Percentiles rank a stretch among this genome's conserved stretches.
Conservation (phyloP, 2,113 vertebrate genomes). For the Nematolebias whitei region DNA sequence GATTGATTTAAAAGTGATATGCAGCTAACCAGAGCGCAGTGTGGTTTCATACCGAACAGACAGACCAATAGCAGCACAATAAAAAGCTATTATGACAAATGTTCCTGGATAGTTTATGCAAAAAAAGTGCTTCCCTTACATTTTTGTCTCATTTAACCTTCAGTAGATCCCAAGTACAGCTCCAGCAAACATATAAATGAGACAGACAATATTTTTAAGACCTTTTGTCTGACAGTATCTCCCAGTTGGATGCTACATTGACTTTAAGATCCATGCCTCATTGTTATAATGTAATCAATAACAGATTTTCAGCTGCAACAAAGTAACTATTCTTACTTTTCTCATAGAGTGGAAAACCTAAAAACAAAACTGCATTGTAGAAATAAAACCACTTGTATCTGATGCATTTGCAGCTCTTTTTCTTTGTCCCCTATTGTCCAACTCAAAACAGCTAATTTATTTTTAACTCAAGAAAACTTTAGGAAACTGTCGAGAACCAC, state of each 20-base stretch:
- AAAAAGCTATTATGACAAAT: neutral
- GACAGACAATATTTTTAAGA: conserved; percentile 33
- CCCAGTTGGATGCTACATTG: conserved; percentile 71
- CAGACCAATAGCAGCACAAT: too few species aligned
- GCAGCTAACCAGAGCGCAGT: neutral
- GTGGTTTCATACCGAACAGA: neutral
- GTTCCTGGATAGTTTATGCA: conserved; percentile 30
- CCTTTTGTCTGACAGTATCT: conserved; percentile 53
- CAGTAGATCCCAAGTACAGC: conserved; percentile 17
- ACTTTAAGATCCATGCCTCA: conserved; percentile 52
- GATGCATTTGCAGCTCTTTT: conserved; percentile 3
- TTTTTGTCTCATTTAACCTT: conserved; percentile 38
- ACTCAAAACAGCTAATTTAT: conserved; percentile 8
- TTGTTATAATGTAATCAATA: conserved; percentile 67
- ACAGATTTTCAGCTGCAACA: conserved; percentile 60
- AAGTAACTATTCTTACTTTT: conserved; percentile 50
- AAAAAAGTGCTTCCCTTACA: conserved; percentile 62
- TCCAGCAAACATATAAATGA: conserved; percentile 17
- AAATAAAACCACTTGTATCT: conserved; percentile 26
- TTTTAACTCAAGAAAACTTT: conserved; percentile 4
- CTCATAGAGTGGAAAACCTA: conserved; percentile 30
- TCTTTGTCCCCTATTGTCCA: neutral
- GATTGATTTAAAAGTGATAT: neutral
- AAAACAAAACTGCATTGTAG: conserved; percentile 46
- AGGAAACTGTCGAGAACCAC: conserved; percentile 1